phyloP scores from a whole-genome alignment of 1,140 invertebrate genomes.

The Neoseiulus cucumeris region DNA sequence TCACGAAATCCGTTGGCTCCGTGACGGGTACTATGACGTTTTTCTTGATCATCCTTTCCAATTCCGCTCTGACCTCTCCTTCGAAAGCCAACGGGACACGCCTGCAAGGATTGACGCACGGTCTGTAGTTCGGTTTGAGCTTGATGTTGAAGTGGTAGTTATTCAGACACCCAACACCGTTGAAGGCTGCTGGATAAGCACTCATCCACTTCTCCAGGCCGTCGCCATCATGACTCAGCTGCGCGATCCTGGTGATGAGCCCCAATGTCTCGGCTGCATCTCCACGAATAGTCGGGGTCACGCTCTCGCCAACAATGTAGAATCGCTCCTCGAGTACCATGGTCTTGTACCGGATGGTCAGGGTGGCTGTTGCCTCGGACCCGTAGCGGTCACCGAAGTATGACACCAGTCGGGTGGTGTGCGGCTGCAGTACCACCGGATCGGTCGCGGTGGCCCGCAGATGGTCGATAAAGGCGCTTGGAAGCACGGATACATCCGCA shows the following conservation, averaged over 20 bases:
- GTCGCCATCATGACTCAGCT: too few relatives aligned
- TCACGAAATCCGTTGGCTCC: slow-evolving; percentile 21
- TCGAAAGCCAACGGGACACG: slow-evolving; percentile 12
- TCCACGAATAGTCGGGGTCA: neutral
- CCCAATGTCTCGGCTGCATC: too few relatives aligned
- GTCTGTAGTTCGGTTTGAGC: neutral
- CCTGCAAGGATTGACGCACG: slow-evolving; percentile 11
- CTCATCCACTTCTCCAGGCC: too few relatives aligned
- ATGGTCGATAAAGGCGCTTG: neutral
- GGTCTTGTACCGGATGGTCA: neutral
- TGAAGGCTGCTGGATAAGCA: slow-evolving; percentile 6
- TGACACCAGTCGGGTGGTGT: neutral
- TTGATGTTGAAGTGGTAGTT: neutral
- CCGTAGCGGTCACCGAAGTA: neutral
- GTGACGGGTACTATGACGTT: slow-evolving; percentile 23
- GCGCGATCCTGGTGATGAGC: too few relatives aligned
- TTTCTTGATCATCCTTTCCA: slow-evolving; percentile 16
- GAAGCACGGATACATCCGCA: neutral
- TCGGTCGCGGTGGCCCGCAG: neutral
- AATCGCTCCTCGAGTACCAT: neutral
- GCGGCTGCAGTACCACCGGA: neutral
- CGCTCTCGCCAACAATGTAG: neutral
- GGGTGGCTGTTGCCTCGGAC: neutral
- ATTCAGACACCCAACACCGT: neutral
- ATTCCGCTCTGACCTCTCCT: slow-evolving; percentile 15